Conservation (phyloP, 2,888 invertebrate genomes). For the Elysia crispata region DNA sequence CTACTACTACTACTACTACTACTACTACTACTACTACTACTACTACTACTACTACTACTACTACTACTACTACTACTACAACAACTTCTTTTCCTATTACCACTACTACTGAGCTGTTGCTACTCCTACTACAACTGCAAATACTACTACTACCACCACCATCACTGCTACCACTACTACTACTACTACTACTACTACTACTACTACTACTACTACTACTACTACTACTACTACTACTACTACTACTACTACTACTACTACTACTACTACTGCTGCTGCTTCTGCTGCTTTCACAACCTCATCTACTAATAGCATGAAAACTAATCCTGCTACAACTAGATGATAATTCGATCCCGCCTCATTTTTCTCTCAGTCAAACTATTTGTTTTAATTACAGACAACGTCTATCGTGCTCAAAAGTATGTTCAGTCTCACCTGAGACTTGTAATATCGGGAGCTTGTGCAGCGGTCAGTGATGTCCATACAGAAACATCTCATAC, state of each 20-base stretch:
- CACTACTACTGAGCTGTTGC: no score
- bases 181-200: conserved; percentile 22
- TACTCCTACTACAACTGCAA: no score
- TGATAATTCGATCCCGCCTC: no score
- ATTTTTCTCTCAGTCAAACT: no score
- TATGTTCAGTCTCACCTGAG: conserved; percentile 57
- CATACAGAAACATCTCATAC: conserved; percentile 93
- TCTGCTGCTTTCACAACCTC: background rate
- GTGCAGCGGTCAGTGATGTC: conserved; percentile 90
- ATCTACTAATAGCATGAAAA: background rate
- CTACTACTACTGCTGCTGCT: no score
- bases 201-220: conserved; percentile 14
- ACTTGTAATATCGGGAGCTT: conserved; percentile 79
- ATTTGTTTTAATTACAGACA: no score
- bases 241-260: conserved; percentile 14
- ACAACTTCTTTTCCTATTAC: background rate
- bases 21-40: conserved; percentile 11
- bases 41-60: conserved; percentile 21
- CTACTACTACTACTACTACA: conserved; percentile 24
- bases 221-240: conserved; percentile 29
- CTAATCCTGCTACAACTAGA: no score
- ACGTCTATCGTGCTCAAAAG: no score
- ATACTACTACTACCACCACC: no score
- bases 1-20: conserved; percentile 9
- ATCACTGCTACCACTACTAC: background rate